These are phyloP conservation scores for Ciconia stormi DNA, from an alignment of 2,113 vertebrate species.

Conservation along the genomic window DNA sequence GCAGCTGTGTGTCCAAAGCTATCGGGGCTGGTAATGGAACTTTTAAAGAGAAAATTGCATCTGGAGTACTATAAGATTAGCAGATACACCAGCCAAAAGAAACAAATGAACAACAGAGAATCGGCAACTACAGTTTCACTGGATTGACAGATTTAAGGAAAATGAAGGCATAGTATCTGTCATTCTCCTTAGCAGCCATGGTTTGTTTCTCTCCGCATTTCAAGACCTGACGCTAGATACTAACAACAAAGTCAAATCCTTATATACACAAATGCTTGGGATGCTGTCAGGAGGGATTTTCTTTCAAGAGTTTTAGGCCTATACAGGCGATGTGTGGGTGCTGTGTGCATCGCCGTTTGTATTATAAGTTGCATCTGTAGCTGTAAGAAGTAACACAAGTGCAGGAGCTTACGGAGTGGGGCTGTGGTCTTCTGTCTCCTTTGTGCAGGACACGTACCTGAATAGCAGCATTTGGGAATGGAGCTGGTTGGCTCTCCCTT, in stretches of 20 bases:
- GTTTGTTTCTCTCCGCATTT: background rate
- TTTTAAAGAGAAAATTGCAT: background rate
- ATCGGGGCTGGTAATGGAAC: background rate
- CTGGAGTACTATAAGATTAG: background rate
- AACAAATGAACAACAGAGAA: background rate
- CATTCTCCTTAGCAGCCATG: background rate
- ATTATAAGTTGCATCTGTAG: background rate
- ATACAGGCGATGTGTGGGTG: background rate
- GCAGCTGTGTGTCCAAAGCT: background rate
- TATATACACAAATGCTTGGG: background rate
- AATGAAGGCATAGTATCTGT: background rate
- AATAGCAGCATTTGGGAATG: constrained; percentile 68
- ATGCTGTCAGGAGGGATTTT: background rate
- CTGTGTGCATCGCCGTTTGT: background rate
- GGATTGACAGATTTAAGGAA: background rate
- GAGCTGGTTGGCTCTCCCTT: constrained; percentile 83
- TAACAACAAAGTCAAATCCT: background rate
- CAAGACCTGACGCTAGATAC: background rate
- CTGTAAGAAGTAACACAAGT: background rate
- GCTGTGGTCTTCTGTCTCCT: background rate
- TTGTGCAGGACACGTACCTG: constrained; percentile 19
- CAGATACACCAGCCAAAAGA: background rate
- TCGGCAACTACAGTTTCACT: background rate
- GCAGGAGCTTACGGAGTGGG: background rate
- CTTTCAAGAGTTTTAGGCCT: background rate